These are phyloP conservation scores for Tadarida brasiliensis DNA, from an alignment of 2,797 vertebrate genomes.

Conservation along the genomic window DNA sequence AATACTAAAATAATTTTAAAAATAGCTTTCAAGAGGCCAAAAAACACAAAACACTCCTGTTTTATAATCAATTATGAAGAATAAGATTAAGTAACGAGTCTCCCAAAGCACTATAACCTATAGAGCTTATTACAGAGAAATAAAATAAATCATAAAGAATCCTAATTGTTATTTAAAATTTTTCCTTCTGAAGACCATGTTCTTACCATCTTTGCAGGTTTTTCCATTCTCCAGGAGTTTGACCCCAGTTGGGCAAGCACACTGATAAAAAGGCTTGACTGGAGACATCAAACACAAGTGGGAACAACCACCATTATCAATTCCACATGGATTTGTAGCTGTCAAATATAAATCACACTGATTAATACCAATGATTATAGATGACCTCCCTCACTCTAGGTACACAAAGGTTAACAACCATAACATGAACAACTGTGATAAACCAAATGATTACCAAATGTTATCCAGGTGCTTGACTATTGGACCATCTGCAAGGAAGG, in stretches of 20 bases:
- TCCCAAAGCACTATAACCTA: not conserved
- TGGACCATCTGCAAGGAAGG: constrained; percentile 66
- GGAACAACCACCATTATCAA: constrained; percentile 95
- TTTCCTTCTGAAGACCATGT: not conserved
- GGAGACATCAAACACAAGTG: constrained; percentile 98
- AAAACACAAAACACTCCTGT: not conserved
- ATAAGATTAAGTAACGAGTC: not conserved
- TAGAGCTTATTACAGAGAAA: not conserved
- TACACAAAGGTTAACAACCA: constrained; percentile 80
- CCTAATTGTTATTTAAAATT: not conserved
- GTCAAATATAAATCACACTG: constrained; percentile 87
- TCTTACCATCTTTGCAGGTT: constrained; percentile 96
- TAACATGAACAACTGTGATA: constrained; percentile 82
- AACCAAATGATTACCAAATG: constrained; percentile 85
- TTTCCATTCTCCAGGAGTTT: constrained; percentile 94
- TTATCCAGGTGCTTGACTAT: constrained; percentile 66
- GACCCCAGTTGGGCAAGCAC: constrained; percentile 97
- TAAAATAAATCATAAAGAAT: constrained; percentile 30
- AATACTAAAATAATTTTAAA: constrained; percentile 32
- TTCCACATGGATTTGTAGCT: constrained; percentile 92
- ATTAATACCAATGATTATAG: constrained; percentile 85
- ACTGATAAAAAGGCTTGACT: constrained; percentile 92
- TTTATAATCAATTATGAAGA: not conserved
- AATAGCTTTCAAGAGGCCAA: not conserved
- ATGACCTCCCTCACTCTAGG: constrained; percentile 48